Conservation (phyloP, 2,797 vertebrate genomes). For the Champsocephalus esox region DNA sequence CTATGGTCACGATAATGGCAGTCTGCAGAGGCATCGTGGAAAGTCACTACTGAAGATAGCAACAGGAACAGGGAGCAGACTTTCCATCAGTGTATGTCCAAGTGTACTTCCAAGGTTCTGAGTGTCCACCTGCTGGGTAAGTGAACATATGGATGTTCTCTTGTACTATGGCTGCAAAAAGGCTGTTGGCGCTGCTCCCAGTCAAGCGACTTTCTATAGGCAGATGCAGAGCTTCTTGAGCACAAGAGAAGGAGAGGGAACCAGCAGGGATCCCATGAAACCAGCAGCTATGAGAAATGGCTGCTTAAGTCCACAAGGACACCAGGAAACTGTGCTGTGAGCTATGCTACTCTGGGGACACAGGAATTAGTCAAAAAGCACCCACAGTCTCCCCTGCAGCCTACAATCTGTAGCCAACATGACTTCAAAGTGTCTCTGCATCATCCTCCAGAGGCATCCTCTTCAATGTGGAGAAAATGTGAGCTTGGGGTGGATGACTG, state of each 20-base stretch:
- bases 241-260: slow-evolving; percentile 19
- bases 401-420: slow-evolving; percentile 6
- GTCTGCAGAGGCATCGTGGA: slow-evolving; percentile 4
- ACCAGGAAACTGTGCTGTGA: slow-evolving; percentile 38
- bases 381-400: slow-evolving; percentile 26
- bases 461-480: not conserved
- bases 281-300: slow-evolving; percentile 30
- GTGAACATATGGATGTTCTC: slow-evolving; percentile 42
- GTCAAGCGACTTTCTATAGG: slow-evolving; percentile 18
- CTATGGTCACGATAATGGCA: not conserved
- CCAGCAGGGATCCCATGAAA: slow-evolving; percentile 34
- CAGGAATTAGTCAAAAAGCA: slow-evolving; percentile 30
- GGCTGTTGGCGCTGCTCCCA: slow-evolving; percentile 13
- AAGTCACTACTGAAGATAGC: not conserved
- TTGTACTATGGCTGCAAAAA: slow-evolving; percentile 8
- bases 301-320: slow-evolving; percentile 25
- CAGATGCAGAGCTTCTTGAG: slow-evolving; percentile 18
- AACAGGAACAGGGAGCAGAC: not conserved
- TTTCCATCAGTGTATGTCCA: slow-evolving; percentile 9
- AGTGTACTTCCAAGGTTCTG: slow-evolving; percentile 12
- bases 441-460: slow-evolving; percentile 6
- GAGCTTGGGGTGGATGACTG: not conserved
- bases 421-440: slow-evolving; percentile 17
- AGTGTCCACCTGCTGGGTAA: slow-evolving; percentile 34
- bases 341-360: slow-evolving; percentile 31